Evolutionary conservation across 2,888 invertebrate species (phyloP).

Genomic region (Venusia cambrica): DNA sequence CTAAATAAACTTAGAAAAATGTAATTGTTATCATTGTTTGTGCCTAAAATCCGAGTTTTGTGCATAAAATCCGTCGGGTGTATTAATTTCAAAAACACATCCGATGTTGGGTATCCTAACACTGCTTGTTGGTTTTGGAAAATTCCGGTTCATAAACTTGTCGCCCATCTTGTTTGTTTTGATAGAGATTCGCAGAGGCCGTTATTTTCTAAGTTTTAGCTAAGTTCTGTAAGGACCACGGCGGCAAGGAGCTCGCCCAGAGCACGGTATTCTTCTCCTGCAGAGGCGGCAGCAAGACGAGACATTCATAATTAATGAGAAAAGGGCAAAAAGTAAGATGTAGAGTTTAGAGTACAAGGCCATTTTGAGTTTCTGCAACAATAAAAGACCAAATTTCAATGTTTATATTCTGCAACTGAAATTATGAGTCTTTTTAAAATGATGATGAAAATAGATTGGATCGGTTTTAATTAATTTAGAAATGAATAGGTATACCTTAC

Average conservation of each 20-base stretch:
- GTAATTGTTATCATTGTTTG: too few relatives aligned
- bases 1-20: too few relatives aligned
- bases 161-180: background rate
- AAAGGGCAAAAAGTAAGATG: slow-evolving; percentile 43
- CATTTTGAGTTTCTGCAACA: slow-evolving; percentile 38
- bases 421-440: too few relatives aligned
- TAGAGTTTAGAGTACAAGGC: slow-evolving; percentile 42
- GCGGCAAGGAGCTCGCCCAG: slow-evolving; percentile 56
- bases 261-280: slow-evolving; percentile 47
- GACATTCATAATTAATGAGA: slow-evolving; percentile 42
- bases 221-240: slow-evolving; percentile 53
- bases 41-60: background rate
- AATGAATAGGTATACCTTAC: slow-evolving; percentile 10
- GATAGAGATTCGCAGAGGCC: slow-evolving; percentile 1
- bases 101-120: slow-evolving; percentile 3
- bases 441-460: too few relatives aligned
- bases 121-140: slow-evolving; percentile 1
- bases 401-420: too few relatives aligned
- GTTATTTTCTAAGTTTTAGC: too few relatives aligned
- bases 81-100: slow-evolving; percentile 5
- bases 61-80: background rate
- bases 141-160: background rate
- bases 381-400: too few relatives aligned
- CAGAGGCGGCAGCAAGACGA: too few relatives aligned
- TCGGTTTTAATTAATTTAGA: too few relatives aligned